A percentile compares a stretch with the other conserved stretches of the same genome.
Evolutionary conservation across 2,797 vertebrate species (phyloP).

Genomic region (Dendrocincla fuliginosa): DNA sequence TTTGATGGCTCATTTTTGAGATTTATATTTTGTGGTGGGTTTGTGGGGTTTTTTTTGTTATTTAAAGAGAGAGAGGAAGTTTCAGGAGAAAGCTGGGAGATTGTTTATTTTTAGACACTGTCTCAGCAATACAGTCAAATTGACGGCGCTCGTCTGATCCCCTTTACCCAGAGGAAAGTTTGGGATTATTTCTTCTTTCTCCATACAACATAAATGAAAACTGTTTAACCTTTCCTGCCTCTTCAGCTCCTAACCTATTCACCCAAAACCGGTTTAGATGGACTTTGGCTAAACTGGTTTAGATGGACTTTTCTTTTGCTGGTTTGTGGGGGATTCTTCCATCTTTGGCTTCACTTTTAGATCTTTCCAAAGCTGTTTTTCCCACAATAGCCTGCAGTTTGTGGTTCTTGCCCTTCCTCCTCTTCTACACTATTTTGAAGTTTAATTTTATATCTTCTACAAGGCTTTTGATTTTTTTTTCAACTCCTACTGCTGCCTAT

Average conservation of each 20-base stretch:
- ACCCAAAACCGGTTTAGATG: background rate
- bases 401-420: background rate
- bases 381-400: background rate
- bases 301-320: background rate
- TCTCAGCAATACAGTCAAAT: background rate
- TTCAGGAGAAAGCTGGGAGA: background rate
- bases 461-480: background rate
- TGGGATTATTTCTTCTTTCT: background rate
- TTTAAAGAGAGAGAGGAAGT: background rate
- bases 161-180: background rate
- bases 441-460: conserved; percentile 2
- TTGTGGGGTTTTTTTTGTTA: background rate
- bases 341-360: background rate
- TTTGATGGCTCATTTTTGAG: background rate
- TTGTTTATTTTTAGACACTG: background rate
- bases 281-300: background rate
- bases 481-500: background rate
- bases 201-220: background rate
- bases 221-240: background rate
- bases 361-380: background rate
- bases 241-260: background rate
- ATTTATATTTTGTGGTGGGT: background rate
- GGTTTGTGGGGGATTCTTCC: background rate
- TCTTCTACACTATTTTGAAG: background rate
- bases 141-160: background rate